These are phyloP conservation scores for Fratercula arctica DNA, from an alignment of 2,797 vertebrate genomes.

Conservation along the genomic window DNA sequence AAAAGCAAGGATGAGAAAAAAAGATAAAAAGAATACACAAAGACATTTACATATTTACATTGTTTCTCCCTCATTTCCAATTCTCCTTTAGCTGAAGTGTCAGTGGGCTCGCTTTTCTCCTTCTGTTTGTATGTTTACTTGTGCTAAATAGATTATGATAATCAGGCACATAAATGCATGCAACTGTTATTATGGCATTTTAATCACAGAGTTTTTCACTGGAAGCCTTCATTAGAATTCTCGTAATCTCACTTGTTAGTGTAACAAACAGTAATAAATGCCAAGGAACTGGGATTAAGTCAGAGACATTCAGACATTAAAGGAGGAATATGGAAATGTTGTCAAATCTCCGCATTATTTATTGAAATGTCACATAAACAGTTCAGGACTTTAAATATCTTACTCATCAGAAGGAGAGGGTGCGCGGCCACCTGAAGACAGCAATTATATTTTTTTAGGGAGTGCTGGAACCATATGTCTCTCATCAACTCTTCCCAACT, in stretches of 20 bases:
- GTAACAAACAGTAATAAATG: slow-evolving; percentile 90
- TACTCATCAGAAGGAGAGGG: slow-evolving; percentile 74
- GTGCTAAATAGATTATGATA: slow-evolving; percentile 93
- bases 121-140: slow-evolving; percentile 91
- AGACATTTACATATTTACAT: slow-evolving; percentile 85
- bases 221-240: slow-evolving; percentile 93
- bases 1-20: slow-evolving; percentile 63
- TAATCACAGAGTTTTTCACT: slow-evolving; percentile 85
- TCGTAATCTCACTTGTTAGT: slow-evolving; percentile 90
- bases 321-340: slow-evolving; percentile 84
- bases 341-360: slow-evolving; percentile 81
- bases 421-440: slow-evolving; percentile 43
- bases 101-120: slow-evolving; percentile 76
- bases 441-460: slow-evolving; percentile 63
- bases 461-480: slow-evolving; percentile 36
- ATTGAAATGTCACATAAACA: slow-evolving; percentile 86
- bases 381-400: slow-evolving; percentile 73
- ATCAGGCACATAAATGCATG: slow-evolving; percentile 87
- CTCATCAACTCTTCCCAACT: slow-evolving; percentile 1
- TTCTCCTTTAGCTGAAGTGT: slow-evolving; percentile 76
- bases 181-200: slow-evolving; percentile 89
- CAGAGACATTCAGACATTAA: slow-evolving; percentile 81
- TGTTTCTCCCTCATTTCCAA: slow-evolving; percentile 78
- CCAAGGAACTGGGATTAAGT: slow-evolving; percentile 84
- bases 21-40: slow-evolving; percentile 80